These are phyloP conservation scores for Aleiodes testaceus DNA, from an alignment of 2,888 invertebrate species.

Conservation along the genomic window DNA sequence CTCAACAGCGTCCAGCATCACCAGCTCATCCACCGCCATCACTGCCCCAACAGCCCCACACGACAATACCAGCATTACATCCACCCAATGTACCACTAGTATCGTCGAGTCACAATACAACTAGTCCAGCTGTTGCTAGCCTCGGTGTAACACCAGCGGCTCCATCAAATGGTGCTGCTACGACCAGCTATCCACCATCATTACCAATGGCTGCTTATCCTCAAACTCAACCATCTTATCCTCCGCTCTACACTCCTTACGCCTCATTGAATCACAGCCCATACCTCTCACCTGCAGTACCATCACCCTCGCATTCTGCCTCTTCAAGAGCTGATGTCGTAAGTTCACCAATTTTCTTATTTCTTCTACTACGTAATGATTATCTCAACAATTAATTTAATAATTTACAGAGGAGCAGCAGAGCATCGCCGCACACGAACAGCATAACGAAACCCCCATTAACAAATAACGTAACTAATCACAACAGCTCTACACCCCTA, in stretches of 20 bases:
- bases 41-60: conserved; percentile 68
- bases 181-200: conserved; percentile 68
- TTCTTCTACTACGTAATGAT: too few species aligned
- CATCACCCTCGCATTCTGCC: conserved; percentile 76
- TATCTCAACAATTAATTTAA: not conserved
- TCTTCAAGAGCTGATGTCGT: conserved; percentile 79
- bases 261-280: conserved; percentile 83
- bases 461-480: conserved; percentile 56
- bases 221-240: conserved; percentile 75
- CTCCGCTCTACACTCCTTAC: conserved; percentile 86
- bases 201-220: conserved; percentile 71
- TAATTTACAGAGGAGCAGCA: conserved; percentile 65
- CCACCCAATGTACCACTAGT: conserved; percentile 72
- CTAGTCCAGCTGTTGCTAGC: conserved; percentile 74
- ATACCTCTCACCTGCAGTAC: conserved; percentile 78
- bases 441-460: conserved; percentile 65
- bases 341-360: conserved; percentile 59
- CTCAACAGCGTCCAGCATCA: conserved; percentile 76
- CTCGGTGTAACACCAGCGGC: conserved; percentile 76
- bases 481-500: conserved; percentile 64
- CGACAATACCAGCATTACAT: conserved; percentile 69
- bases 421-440: conserved; percentile 70
- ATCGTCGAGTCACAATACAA: conserved; percentile 72
- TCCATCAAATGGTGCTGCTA: conserved; percentile 73
- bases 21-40: conserved; percentile 72